Evolutionary conservation across 2,888 invertebrate species (phyloP), one percentile per base, ranked within the genome.

Genomic region (Ashinkailepas kermadecensis): DNA sequence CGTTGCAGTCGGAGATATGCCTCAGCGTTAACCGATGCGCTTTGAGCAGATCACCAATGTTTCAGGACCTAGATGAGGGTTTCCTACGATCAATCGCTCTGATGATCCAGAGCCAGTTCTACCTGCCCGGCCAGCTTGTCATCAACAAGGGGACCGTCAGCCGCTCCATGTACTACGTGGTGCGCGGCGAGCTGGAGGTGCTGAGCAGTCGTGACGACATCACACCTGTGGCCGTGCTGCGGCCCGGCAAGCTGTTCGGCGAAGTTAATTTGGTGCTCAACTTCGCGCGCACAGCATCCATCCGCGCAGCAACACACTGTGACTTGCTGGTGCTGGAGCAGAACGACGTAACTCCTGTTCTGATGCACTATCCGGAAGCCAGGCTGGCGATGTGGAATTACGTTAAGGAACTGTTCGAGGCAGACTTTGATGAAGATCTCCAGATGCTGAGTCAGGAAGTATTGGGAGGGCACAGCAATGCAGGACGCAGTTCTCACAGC

Each of bases 241-340:
- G 74, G 15, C 21, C 74, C 11, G 74, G 74, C 74, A 74, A 74
- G 18, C 74, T 74, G 13, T 56, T 74, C 54, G 74, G 74, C 8
- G 74, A 74, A 56, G 74, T 74, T 15, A 74, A 74, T 23, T 56
- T 74, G 74, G 56, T 74, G 54, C 74, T 74, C 39, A 74, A 74
- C 56, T 74, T 56, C 56, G 54, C 74, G 13, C 74, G 74, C 21
- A 74, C 74, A 9, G 74, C 74, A 12, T 15, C 74, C 7, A 74
- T 74, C 56, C 74, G 74, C 15, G 74, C 74, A 21, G 74, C 54
- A 23, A 54, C 74, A 21, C 74, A 74, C 56, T 56, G 74, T 10
- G 74, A 74, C 56, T 56, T 74, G 54, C 56, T 74, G 21, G 54
- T 56, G 15, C 21, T 74, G 10, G 10, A 21, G 21, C 74, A 74